Base-by-base conservation (phyloP, 2,113 vertebrate species). In the Octodon degus region DNA sequence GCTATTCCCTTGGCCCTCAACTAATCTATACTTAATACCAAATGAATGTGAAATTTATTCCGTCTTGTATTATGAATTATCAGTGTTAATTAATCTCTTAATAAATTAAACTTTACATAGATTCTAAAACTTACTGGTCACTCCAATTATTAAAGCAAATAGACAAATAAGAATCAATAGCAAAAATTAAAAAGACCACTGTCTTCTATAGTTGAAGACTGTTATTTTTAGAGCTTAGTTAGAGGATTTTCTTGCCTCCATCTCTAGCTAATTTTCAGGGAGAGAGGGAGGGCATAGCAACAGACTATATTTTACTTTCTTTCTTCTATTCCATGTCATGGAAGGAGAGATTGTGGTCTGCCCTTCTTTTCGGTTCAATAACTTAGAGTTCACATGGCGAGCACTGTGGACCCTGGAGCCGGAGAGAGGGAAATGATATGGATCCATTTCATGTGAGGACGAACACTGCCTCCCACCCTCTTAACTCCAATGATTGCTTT, bases 131-230 rank as follows among this genome's bases (percentile, higher is more conserved):
- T 67, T 67, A 60, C 40, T 79, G 11, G 20, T 86, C 17, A 34
- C 8, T 76, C 27, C 47, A 60, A 12, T 91, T 79, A 50, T 65
- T 67, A 91, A 86, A 89, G 58, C 34, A 84, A 80, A 67, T 47
- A 74, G 55, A 24, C 58, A 76, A 81, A 62, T 16, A 84, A 43
- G 25, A 81, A 70, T 9, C 34, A 90, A n/a, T n/a, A 77, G 16
- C 81, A 68, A 67, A 68, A 76, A 84, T 58, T 62, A 50, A 94
- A 83, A 22, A 43, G 37, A 70, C 5, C 10, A 14, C 0, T 88
- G 2, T 22, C 67, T 43, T 67, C 30, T n/a, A 6, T 19, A 27
- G 65, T 40, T 53, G 60, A 86, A 91, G 50, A 72, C 43, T 47
- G 3, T 10, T 11, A 4, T 6, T 62, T n/a, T 27, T n/a, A 11